Conservation (phyloP, 2,888 invertebrate species). For the Mesorhabditis sp. region DNA sequence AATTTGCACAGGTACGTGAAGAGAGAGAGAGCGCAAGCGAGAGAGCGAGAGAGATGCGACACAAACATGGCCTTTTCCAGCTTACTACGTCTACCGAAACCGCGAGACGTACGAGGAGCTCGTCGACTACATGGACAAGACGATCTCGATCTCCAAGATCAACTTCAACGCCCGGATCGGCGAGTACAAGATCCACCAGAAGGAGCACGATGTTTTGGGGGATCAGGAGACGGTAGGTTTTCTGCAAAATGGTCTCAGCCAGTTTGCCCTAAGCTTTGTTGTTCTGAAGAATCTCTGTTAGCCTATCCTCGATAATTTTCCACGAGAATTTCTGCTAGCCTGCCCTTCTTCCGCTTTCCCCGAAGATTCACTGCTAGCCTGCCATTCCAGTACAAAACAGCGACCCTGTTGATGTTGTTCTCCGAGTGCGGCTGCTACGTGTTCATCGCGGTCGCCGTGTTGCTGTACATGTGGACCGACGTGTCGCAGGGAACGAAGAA, state of each 20-base stretch:
- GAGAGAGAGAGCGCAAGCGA: not conserved
- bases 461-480: constrained; percentile 48
- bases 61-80: constrained; percentile 10
- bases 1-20: constrained; percentile 8
- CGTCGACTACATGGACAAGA: constrained; percentile 52
- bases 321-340: too few relatives aligned
- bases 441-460: constrained; percentile 35
- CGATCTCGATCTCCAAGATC: constrained; percentile 54
- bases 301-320: too few relatives aligned
- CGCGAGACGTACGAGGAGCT: constrained; percentile 47
- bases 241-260: not conserved
- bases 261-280: too few relatives aligned
- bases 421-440: constrained; percentile 42
- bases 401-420: constrained; percentile 22
- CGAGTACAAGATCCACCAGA: constrained; percentile 41
- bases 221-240: constrained; percentile 41
- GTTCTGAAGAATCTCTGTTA: too few relatives aligned
- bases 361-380: too few relatives aligned
- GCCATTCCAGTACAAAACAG: constrained; percentile 48
- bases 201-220: constrained; percentile 39
- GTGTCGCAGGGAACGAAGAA: constrained; percentile 32
- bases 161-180: constrained; percentile 49
- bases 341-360: too few relatives aligned
- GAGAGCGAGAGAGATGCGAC: not conserved
- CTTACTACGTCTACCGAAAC: constrained; percentile 37